Evolutionary conservation across 2,888 invertebrate species (phyloP).

Genomic region (Morpho achilles): DNA sequence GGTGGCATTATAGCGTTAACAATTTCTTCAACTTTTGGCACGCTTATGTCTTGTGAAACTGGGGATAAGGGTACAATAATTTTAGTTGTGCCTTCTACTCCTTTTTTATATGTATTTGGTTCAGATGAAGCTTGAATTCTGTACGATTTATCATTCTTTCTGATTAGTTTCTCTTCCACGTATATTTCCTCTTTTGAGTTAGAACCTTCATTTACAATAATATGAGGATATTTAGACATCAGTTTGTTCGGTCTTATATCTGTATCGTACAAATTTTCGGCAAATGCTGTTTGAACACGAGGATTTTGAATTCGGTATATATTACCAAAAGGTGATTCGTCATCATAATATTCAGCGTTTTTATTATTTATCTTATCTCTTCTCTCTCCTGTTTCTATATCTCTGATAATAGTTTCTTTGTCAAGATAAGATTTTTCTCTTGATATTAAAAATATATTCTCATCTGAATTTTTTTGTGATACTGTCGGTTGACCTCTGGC

Average conservation of each 20-base stretch:
- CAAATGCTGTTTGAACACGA: constrained; percentile 20
- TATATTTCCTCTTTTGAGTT: constrained; percentile 40
- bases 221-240: constrained; percentile 64
- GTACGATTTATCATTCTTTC: constrained; percentile 9
- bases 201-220: constrained; percentile 51
- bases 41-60: constrained; percentile 10
- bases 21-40: constrained; percentile 38
- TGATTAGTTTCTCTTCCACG: constrained; percentile 11
- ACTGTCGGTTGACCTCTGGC: constrained; percentile 44
- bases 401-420: constrained; percentile 42
- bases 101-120: constrained; percentile 11
- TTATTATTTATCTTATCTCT: constrained; percentile 30
- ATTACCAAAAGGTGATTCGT: constrained; percentile 35
- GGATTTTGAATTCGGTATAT: constrained; percentile 28
- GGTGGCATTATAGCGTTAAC: constrained; percentile 37
- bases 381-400: constrained; percentile 32
- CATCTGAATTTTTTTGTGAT: constrained; percentile 38
- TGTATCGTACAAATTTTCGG: constrained; percentile 35
- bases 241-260: constrained; percentile 44
- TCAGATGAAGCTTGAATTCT: constrained; percentile 17
- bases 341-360: constrained; percentile 29
- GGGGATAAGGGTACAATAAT: not conserved
- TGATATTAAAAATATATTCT: constrained; percentile 51
- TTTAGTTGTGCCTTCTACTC: constrained; percentile 21
- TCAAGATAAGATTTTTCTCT: constrained; percentile 53